Base-by-base conservation (phyloP, 2,888 invertebrate species). In the Phoenoteleia sp. region DNA sequence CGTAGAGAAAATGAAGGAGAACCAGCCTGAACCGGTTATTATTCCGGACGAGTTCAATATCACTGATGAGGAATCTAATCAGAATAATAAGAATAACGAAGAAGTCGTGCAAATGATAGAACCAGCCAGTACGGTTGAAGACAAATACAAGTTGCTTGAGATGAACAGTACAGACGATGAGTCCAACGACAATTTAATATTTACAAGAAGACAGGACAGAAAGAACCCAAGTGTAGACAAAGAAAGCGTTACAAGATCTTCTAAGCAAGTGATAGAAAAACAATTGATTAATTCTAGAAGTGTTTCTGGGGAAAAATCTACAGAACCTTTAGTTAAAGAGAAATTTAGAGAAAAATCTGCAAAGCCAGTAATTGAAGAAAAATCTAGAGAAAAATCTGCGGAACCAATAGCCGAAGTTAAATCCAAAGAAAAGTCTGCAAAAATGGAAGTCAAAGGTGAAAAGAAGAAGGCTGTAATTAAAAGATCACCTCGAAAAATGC, bases 21-120 rank as follows among this genome's bases (percentile, higher is more conserved):
- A 56, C 0, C 42, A 69, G 4, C 11, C 27, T 0, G 42, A 79
- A 45, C 23, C 42, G 2, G 17, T 42, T 1, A 4, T 13, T 7
- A 66, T 17, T n/a, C 69, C 62, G 33, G 77, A 87, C 4, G 85
- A 85, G 15, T 81, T 75, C 3, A 89, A 90, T 29, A 91, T 91
- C 7, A 91, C 90, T 9, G 90, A 91, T 58, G 91, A 91, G 39
- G 90, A 91, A 29, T 90, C 90, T 4, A n/a, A 3, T 45, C 21
- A 52, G 13, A 23, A 69, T 19, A 71, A 54, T 2, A 29, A 58
- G 11, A 69, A 54, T 11, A 47, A 71, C 9, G 42, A 58, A 29
- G 36, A 21, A 6, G 17, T 25, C 6, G 7, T 36, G 19, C 29
- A 4, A 0, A 5, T 11, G 13, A 25, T 25, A 7, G 17, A 21